Base-by-base conservation (phyloP, 2,888 invertebrate genomes). In the Metellina segmentata region DNA sequence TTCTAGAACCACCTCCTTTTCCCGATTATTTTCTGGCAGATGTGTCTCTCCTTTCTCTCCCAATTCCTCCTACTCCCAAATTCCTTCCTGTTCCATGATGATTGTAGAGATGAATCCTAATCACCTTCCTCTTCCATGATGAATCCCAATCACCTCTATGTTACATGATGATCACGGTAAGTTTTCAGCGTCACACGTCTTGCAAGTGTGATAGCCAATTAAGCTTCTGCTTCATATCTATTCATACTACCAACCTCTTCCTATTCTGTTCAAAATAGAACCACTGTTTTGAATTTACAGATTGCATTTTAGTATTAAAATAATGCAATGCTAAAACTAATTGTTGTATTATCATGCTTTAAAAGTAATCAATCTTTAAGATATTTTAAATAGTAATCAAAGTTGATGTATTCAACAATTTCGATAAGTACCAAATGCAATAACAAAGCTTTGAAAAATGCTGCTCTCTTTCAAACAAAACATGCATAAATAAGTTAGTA, bases 11-110 rank as follows among this genome's bases (percentile, higher is more conserved):
- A 78, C 48, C 86, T 81, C 89, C 53, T 75, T 48, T 61, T 48
- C 78, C 82, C 87, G 72, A 75, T 79, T 85, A 51, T 79, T 53
- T 81, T 85, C 85, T 85, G 85, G 81, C 48, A 81, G 92, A 85
- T 92, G 85, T 81, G 72, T 77, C 51, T 88, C 74, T 89, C 93
- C 90, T 90, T 91, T 75, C 71, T 87, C 86, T 85, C 91, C 88
- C 82, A 72, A 82, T 91, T 78, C 91, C 88, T 91, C 91, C 72
- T 87, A 89, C 20, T 81, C 72, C 81, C 85, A 78, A 72, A 20
- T 52, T 81, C 75, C 79, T 74, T 52, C 87, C 70, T 71, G 61
- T 72, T 72, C 82, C 69, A 52, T 75, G 74, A 52, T 74, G 74
- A 53, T 85, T 61, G 13, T 85, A 16, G 74, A 49, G 74, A 74